These are phyloP conservation scores for Pomatostomus ruficeps DNA, from an alignment of 2,113 vertebrate species.

Conservation along the genomic window DNA sequence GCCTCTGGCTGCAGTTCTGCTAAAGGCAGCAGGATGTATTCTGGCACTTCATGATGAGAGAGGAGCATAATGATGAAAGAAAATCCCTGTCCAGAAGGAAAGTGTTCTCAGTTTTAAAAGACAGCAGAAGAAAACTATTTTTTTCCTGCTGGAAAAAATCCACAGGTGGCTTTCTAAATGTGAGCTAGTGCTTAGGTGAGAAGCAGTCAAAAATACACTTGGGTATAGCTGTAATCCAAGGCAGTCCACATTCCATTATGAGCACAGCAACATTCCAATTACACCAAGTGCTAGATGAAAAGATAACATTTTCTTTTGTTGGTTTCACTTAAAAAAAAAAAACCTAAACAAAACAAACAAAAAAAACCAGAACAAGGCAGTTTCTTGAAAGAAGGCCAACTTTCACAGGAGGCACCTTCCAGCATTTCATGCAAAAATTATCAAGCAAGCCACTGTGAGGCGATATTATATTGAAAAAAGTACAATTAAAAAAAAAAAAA, in stretches of 20 bases:
- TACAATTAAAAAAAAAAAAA: no score
- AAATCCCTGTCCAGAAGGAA: neutral
- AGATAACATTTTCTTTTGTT: constrained; percentile 14
- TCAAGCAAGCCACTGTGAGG: constrained; percentile 40
- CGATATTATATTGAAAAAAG: neutral
- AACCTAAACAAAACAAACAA: neutral
- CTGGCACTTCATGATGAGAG: neutral
- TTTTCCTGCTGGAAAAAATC: neutral
- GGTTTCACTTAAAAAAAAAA: neutral
- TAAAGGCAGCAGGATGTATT: neutral
- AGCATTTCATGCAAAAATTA: neutral
- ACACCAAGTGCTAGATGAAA: neutral
- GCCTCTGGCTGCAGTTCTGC: neutral
- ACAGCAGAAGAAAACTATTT: neutral
- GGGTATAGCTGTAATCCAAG: neutral
- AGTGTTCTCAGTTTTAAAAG: neutral
- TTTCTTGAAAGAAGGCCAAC: neutral
- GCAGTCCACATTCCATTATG: neutral
- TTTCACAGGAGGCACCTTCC: neutral
- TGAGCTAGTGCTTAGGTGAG: neutral
- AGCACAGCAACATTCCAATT: constrained; percentile 17
- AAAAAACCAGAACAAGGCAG: neutral
- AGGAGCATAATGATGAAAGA: neutral
- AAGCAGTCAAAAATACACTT: neutral
- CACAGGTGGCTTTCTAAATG: neutral